phyloP scores from a whole-genome alignment of 2,888 invertebrate genomes.

The Stenoptilia bipunctidactyla region DNA sequence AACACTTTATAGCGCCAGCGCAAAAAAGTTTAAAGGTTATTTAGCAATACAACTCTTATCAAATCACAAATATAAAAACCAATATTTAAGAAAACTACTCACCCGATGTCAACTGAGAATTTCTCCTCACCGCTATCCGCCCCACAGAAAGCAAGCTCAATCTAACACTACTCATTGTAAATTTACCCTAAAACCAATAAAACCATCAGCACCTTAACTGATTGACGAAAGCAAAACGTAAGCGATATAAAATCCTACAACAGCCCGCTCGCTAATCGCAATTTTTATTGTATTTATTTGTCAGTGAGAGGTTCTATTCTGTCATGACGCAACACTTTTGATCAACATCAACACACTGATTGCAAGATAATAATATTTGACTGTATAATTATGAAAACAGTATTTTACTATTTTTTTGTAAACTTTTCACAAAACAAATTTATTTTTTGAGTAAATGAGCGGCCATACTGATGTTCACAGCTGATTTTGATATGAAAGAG shows the following conservation, averaged over 20 bases:
- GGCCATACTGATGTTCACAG: constrained; percentile 71
- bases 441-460: constrained; percentile 56
- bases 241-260: constrained; percentile 38
- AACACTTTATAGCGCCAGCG: constrained; percentile 41
- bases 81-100: constrained; percentile 29
- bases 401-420: constrained; percentile 54
- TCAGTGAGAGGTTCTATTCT: constrained; percentile 62
- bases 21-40: no score
- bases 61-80: constrained; percentile 39
- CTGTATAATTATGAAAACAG: constrained; percentile 53
- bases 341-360: constrained; percentile 53
- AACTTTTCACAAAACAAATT: constrained; percentile 50
- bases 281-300: constrained; percentile 68
- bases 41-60: no score
- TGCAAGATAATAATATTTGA: constrained; percentile 20
- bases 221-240: constrained; percentile 34
- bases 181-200: constrained; percentile 50
- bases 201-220: constrained; percentile 47
- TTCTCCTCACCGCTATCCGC: constrained; percentile 58
- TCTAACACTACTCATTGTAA: constrained; percentile 65
- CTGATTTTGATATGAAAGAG: constrained; percentile 69
- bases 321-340: constrained; percentile 71
- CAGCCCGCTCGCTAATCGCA: constrained; percentile 33
- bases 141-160: constrained; percentile 62
- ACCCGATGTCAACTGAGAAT: constrained; percentile 58